These are phyloP conservation scores for Zosterops japonicus DNA, from an alignment of 2,113 vertebrate genomes.

Conservation along the genomic window DNA sequence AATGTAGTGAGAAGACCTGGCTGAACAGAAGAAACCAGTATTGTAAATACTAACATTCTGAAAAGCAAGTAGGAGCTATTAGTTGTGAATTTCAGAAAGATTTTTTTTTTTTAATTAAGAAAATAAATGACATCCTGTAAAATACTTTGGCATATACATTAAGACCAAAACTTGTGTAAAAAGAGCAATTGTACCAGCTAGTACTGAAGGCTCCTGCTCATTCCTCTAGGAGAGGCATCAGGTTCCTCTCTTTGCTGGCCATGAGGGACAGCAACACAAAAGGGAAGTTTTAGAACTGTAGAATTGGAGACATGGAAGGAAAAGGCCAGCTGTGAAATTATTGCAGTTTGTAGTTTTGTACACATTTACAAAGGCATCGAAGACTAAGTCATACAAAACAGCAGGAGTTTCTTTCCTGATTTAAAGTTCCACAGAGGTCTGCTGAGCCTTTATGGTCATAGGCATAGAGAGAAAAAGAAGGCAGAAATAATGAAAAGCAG, in stretches of 20 bases:
- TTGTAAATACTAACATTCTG: not conserved
- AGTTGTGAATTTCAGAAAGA: not conserved
- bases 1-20: not conserved
- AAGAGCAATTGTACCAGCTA: not conserved
- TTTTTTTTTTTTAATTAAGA: not conserved
- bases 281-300: not conserved
- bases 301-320: not conserved
- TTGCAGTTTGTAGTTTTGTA: not conserved
- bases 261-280: fast-evolving
- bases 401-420: not conserved
- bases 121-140: not conserved
- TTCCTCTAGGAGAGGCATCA: not conserved
- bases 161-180: not conserved
- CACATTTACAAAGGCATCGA: not conserved
- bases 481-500: conserved; percentile 32
- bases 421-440: conserved; percentile 42
- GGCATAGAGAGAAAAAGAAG: not conserved
- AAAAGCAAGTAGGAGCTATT: not conserved
- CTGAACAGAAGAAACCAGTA: not conserved
- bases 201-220: not conserved
- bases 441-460: not conserved
- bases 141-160: not conserved
- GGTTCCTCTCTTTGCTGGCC: not conserved
- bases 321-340: not conserved
- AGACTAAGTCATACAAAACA: conserved; percentile 2